phyloP scores from a whole-genome alignment of 2,888 invertebrate species.

The Meganola albula region DNA sequence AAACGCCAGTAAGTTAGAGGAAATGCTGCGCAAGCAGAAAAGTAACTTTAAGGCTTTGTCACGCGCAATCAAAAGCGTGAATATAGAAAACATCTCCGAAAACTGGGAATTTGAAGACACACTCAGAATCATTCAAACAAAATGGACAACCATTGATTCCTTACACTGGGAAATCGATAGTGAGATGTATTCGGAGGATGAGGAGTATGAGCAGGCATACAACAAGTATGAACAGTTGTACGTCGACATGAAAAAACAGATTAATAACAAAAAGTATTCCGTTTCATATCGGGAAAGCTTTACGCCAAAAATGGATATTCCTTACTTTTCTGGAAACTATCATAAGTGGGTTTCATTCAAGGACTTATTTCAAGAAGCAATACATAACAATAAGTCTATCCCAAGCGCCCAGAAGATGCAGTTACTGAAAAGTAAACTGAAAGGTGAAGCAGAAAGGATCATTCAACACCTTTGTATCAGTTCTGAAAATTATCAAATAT shows the following conservation, averaged over 20 bases:
- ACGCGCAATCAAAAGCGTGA: constrained; percentile 6
- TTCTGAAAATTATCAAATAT: not conserved
- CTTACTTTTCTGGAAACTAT: constrained; percentile 3
- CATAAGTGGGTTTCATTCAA: constrained; percentile 1
- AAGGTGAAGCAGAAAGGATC: not conserved
- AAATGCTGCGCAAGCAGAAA: constrained; percentile 7
- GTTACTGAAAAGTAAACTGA: constrained; percentile 2
- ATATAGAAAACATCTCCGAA: not conserved
- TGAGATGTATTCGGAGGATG: constrained; percentile 5
- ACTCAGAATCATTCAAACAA: not conserved
- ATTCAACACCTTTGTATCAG: not conserved
- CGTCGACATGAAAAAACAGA: constrained; percentile 1
- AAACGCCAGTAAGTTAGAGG: no score
- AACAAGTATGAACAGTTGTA: constrained; percentile 3
- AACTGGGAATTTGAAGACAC: constrained; percentile 2
- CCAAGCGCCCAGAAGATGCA: constrained; percentile 4
- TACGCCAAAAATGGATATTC: constrained; percentile 5
- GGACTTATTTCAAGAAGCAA: not conserved
- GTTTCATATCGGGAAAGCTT: constrained; percentile 7
- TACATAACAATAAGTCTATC: constrained; percentile 2
- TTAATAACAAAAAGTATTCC: constrained; percentile 6
- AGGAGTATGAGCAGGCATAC: constrained; percentile 2
- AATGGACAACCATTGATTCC: constrained; percentile 4
- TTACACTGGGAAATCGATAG: constrained; percentile 6
- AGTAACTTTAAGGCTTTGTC: constrained; percentile 5